phyloP scores from a whole-genome alignment of 2,888 invertebrate genomes.

The Digitonthophagus gazella region DNA sequence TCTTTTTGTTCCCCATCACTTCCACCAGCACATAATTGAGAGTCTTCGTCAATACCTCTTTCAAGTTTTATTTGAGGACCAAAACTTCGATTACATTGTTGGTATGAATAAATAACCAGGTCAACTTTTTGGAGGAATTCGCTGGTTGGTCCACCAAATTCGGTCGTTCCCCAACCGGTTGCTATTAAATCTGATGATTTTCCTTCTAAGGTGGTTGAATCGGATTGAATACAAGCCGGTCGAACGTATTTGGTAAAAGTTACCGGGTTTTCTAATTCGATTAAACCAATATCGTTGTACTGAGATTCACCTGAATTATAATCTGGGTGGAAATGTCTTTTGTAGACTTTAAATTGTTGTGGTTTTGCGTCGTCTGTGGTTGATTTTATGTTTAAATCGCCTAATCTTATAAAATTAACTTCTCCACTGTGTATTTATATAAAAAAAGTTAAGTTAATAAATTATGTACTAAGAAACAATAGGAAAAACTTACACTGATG shows the following conservation, averaged over 20 bases:
- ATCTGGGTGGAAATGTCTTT: conserved; percentile 48
- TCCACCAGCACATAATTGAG: conserved; percentile 50
- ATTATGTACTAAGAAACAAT: background rate
- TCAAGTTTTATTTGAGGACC: conserved; percentile 18
- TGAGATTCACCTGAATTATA: conserved; percentile 45
- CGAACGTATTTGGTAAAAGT: conserved; percentile 47
- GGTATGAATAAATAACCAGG: conserved; percentile 42
- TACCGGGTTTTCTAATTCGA: conserved; percentile 48
- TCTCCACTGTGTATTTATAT: conserved; percentile 41
- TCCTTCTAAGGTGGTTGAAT: conserved; percentile 29
- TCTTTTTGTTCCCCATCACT: conserved; percentile 45
- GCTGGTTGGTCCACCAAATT: conserved; percentile 37
- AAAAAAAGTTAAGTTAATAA: background rate
- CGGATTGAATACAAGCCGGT: conserved; percentile 52
- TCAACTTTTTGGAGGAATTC: conserved; percentile 51
- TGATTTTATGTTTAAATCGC: conserved; percentile 50
- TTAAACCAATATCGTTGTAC: conserved; percentile 57
- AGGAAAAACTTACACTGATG: conserved; percentile 27
- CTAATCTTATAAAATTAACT: conserved; percentile 51
- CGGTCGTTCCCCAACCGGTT: conserved; percentile 52
- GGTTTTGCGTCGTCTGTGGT: conserved; percentile 37
- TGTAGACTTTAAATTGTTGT: conserved; percentile 43
- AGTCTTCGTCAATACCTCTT: conserved; percentile 18
- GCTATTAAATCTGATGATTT: conserved; percentile 43
- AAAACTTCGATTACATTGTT: conserved; percentile 42